Conservation (phyloP, 2,797 vertebrate species). For the Garrulus glandarius region DNA sequence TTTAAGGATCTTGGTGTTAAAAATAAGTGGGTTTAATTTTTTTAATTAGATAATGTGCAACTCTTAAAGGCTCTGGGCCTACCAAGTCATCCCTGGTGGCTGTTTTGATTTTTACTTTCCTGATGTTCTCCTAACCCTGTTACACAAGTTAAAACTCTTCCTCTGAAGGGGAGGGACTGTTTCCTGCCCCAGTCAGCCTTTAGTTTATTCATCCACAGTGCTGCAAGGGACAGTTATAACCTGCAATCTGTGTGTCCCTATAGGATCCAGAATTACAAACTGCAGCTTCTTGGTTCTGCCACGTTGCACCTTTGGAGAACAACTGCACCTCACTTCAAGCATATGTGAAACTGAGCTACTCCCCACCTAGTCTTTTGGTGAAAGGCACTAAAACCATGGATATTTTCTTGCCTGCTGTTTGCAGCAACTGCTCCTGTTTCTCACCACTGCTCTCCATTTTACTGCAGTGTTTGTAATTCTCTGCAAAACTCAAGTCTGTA, state of each 20-base stretch:
- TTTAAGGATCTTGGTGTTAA: background rate
- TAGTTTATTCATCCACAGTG: background rate
- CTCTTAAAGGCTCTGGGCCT: background rate
- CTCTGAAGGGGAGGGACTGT: background rate
- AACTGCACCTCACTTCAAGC: background rate
- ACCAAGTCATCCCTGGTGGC: background rate
- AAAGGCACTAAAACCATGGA: background rate
- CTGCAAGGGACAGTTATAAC: background rate
- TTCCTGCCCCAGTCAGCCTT: background rate
- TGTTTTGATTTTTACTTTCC: background rate
- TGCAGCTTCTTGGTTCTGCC: background rate
- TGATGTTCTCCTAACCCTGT: background rate
- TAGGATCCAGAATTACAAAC: background rate
- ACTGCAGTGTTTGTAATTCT: background rate
- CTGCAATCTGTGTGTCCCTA: background rate
- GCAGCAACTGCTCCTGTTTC: background rate
- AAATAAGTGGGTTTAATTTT: background rate
- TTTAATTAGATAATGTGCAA: background rate
- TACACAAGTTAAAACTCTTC: background rate
- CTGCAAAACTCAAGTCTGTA: background rate
- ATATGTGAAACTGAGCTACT: background rate
- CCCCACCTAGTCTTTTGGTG: background rate
- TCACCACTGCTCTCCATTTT: background rate
- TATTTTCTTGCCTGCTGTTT: background rate
- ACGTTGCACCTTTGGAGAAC: background rate